Base-by-base conservation (phyloP, 2,113 vertebrate species). In the Fulica atra region DNA sequence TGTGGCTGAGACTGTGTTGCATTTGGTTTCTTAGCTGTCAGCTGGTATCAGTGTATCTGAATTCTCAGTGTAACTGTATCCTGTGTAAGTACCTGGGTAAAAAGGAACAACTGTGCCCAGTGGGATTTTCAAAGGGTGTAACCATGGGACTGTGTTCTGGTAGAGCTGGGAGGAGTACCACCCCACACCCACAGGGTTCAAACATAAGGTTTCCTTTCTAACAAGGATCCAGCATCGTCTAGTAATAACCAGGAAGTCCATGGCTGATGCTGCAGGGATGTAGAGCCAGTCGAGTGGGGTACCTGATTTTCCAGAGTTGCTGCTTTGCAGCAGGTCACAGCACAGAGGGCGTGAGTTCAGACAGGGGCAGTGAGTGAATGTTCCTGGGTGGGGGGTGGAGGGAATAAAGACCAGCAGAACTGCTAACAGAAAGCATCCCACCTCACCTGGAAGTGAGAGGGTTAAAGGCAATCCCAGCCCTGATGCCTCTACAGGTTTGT, bases 41-140 rank as follows among this genome's bases (percentile, higher is more conserved):
- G 68, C 80, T 94, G 77, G n/a, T 95, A 92, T 90, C 90, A 68
- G 24, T 93, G 84, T 92, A 85, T 92, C 70, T 90, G 90, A 95
- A 95, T 94, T 91, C 65, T 48, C 93, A 92, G 73, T 80, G 53
- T 92, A 79, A 92, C 87, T 72, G 57, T 85, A 93, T 81, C 70
- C 80, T 70, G 51, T 90, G 69, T 80, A 93, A 85, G 6, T 57
- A 81, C 74, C 78, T 65, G 31, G 24, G 56, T 92, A 53, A 79
- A 85, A 93, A 91, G 68, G 73, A 92, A 53, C 61, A 65, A 35
- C 0, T 46, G 4, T 69, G 38, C 69, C 13, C 57, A 56, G 36
- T 92, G 82, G 82, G 81, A 79, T 92, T 92, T 93, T 74, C 81
- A 77, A 96, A 85, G 20, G 66, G 44, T 92, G 70, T 93, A 63